Base-by-base conservation (phyloP, 2,113 vertebrate genomes). In the Dasyprocta punctata region DNA sequence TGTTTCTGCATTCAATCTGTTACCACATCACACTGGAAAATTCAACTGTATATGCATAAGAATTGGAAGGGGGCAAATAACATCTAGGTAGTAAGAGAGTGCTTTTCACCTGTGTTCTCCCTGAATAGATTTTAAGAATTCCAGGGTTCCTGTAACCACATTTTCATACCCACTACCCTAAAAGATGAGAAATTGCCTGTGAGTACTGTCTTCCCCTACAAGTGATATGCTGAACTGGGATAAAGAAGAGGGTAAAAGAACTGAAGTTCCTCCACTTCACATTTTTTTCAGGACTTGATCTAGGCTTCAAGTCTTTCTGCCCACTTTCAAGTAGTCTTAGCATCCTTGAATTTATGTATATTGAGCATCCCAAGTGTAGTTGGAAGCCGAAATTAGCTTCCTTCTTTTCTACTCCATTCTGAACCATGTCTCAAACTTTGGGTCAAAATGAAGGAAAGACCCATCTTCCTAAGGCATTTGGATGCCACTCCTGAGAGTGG, bases 391-490 rank as follows among this genome's bases (percentile, higher is more conserved):
- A 93, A 71, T 71, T 28, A 36, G 38, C n/a, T 47, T 78, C 67
- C 49, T 89, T 7, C 44, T 89, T 9, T 41, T 85, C 44, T 4
- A 26, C 4, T 52, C 14, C 14, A 41, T 11, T 86, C 28, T 87
- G 41, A 92, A 63, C 54, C 17, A 44, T 30, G 13, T 58, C 41
- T 90, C 63, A 92, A 86, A 22, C 16, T 26, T 44, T 86, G 26
- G 67, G 52, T 56, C 30, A 54, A 88, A 85, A 92, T 89, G 60
- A 58, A 87, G 38, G 22, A 89, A 52, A 95, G 22, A 20, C 16
- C 17, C 14, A 38, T 60, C 77, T 77, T 16, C 44, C 86, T 63
- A 75, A 13, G 1, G 77, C 7, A 26, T 30, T 49, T 63, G 89
- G 26, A 77, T 10, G 6, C 3, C 22, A 2, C 47, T 58, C 4